These are phyloP conservation scores for Diloba caeruleocephala DNA, from an alignment of 2,888 invertebrate species.

Conservation along the genomic window DNA sequence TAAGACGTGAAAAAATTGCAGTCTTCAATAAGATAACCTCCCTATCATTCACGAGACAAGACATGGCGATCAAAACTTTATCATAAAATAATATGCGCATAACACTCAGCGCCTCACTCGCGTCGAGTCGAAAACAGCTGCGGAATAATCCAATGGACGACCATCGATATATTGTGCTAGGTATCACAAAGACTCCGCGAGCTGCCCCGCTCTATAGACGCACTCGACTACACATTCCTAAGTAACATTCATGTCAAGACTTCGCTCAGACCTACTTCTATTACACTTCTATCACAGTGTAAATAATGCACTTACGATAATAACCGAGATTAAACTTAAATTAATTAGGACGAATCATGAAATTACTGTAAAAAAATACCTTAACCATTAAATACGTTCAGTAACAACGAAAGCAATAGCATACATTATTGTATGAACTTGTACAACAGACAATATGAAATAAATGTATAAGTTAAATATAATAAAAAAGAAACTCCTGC, in stretches of 20 bases:
- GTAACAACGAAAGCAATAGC: slow-evolving; percentile 60
- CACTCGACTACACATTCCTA: slow-evolving; percentile 51
- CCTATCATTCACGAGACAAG: slow-evolving; percentile 78
- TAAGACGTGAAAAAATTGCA: slow-evolving; percentile 83
- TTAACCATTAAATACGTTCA: slow-evolving; percentile 49
- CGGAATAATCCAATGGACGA: not conserved
- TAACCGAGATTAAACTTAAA: slow-evolving; percentile 71
- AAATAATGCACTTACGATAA: slow-evolving; percentile 87
- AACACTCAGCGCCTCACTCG: slow-evolving; percentile 32
- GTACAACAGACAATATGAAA: slow-evolving; percentile 61
- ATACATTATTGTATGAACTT: slow-evolving; percentile 62
- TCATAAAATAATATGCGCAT: slow-evolving; percentile 46
- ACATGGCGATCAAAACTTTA: slow-evolving; percentile 72
- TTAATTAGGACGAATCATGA: slow-evolving; percentile 68
- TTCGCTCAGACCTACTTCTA: slow-evolving; percentile 77
- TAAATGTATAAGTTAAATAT: slow-evolving; percentile 56
- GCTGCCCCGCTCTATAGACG: slow-evolving; percentile 19
- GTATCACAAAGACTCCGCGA: not conserved
- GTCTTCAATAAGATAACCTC: slow-evolving; percentile 84
- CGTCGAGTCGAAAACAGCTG: slow-evolving; percentile 18
- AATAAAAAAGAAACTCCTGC: slow-evolving; percentile 58
- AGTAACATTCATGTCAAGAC: slow-evolving; percentile 79
- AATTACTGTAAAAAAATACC: slow-evolving; percentile 58
- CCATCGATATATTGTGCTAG: not conserved
- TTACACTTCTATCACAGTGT: slow-evolving; percentile 88